phyloP scores from a whole-genome alignment of 2,888 invertebrate species.

The Sussaba pulchella region DNA sequence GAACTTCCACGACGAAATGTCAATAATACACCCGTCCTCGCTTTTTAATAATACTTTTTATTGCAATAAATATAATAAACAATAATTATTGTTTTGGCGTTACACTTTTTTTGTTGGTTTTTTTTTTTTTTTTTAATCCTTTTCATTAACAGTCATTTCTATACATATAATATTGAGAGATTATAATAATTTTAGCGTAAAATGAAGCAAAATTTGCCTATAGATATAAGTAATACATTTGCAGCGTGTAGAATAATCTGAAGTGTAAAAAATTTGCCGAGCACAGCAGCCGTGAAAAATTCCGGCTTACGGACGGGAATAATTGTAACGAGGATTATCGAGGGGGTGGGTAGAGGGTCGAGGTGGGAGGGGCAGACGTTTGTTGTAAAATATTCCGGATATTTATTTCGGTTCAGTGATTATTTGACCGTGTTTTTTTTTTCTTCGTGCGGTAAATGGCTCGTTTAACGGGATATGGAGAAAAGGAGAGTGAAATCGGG shows the following conservation, averaged over 20 bases:
- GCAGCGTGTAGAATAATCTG: slow-evolving; percentile 75
- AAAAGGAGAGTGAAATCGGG: slow-evolving; percentile 21
- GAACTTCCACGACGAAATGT: no score
- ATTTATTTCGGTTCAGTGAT: slow-evolving; percentile 12
- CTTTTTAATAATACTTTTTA: slow-evolving; percentile 78
- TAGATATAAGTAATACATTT: slow-evolving; percentile 77
- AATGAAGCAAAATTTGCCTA: slow-evolving; percentile 77
- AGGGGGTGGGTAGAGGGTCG: neutral
- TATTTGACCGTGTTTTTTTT: slow-evolving; percentile 2
- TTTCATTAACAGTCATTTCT: slow-evolving; percentile 79
- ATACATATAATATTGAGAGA: slow-evolving; percentile 76
- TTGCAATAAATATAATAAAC: slow-evolving; percentile 81
- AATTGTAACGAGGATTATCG: slow-evolving; percentile 17
- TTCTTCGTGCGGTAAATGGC: slow-evolving; percentile 4
- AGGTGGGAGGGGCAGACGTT: slow-evolving; percentile 9
- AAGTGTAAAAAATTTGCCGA: slow-evolving; percentile 70
- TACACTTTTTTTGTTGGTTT: slow-evolving; percentile 69
- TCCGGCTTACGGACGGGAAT: slow-evolving; percentile 9
- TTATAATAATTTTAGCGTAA: slow-evolving; percentile 78
- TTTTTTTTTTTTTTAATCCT: slow-evolving; percentile 43
- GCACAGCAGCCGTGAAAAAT: slow-evolving; percentile 75
- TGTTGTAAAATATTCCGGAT: slow-evolving; percentile 39
- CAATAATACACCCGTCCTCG: neutral
- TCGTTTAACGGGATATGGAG: slow-evolving; percentile 24
- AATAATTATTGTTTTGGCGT: slow-evolving; percentile 80